Base-by-base conservation (phyloP, 2,888 invertebrate genomes). In the Eucera pruinosa region DNA sequence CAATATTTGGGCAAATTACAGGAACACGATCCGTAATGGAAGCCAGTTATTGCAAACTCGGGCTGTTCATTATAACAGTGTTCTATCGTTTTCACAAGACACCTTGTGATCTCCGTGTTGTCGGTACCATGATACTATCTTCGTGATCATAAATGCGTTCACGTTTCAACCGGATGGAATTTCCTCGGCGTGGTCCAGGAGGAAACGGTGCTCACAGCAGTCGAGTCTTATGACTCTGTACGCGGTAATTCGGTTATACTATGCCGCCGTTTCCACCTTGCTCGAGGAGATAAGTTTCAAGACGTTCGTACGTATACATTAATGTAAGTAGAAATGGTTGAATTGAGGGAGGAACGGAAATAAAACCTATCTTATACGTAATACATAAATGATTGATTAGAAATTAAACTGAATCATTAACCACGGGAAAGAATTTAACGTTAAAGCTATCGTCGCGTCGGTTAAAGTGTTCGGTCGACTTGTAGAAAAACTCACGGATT, bases 101-200 rank as follows among this genome's bases (percentile, higher is more conserved):
- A 50, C 41, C 41, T 30, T 64, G 41, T 30, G 64, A 64, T 64
- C 52, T 18, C 48, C 13, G 47, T 43, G 30, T 43, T 30, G 20
- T 18, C 58, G 13, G 43, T 20, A 18, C 39, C 58, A 43, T 36
- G 57, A 66, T 54, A 43, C 36, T 25, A 45, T 69, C 64, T 47
- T 39, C 5, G 43, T 41, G 54, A 76, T 75, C 41, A 41, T 43
- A 48, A 50, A 45, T 58, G 66, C 57, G 41, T 41, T 48, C 72
- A 30, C 61, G 36, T 69, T 76, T 60, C 48, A 60, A 41, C 30
- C 41, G 25, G 43, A 43, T 52, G 57, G 61, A 76, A 78, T 76
- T 57, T 50, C 52, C 27, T 45, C 18, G 45, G 27, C 43, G 20
- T 45, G 45, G 25, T 25, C 45, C 20, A 9, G 15, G 48, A 58